Conservation (phyloP, 2,888 invertebrate species). For the Pimpla rufipes region DNA sequence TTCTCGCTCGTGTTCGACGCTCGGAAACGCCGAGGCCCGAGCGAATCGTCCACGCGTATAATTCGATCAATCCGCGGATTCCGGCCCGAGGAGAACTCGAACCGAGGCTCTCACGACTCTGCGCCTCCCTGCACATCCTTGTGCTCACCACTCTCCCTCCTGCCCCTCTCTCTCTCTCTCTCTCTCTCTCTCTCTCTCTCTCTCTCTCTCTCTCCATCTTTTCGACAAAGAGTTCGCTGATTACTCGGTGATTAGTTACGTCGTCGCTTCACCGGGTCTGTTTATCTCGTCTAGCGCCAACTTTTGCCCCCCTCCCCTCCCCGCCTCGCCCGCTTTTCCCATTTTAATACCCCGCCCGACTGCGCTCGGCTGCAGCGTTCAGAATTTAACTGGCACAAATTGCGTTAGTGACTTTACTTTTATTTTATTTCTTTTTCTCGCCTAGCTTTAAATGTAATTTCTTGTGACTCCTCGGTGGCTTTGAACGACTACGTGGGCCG, state of each 20-base stretch:
- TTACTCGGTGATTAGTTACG: not conserved
- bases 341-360: too few relatives aligned
- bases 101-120: not conserved
- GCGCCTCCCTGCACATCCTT: not conserved
- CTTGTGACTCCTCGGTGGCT: too few relatives aligned
- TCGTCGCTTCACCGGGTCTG: not conserved
- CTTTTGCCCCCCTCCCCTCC: too few relatives aligned
- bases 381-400: too few relatives aligned
- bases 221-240: not conserved
- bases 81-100: not conserved
- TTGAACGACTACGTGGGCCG: too few relatives aligned
- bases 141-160: not conserved
- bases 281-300: not conserved
- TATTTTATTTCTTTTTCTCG: too few relatives aligned
- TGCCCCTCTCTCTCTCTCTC: not conserved
- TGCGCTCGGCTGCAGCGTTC: too few relatives aligned
- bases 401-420: too few relatives aligned
- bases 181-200: not conserved
- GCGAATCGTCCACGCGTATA: slow-evolving; percentile 14
- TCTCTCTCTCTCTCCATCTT: not conserved
- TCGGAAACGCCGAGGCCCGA: not conserved
- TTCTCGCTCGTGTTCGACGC: too few relatives aligned
- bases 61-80: slow-evolving; percentile 16
- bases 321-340: too few relatives aligned
- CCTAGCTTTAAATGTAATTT: too few relatives aligned